phyloP scores from a whole-genome alignment of 2,888 invertebrate species.

The Tenthredo scrophulariae region DNA sequence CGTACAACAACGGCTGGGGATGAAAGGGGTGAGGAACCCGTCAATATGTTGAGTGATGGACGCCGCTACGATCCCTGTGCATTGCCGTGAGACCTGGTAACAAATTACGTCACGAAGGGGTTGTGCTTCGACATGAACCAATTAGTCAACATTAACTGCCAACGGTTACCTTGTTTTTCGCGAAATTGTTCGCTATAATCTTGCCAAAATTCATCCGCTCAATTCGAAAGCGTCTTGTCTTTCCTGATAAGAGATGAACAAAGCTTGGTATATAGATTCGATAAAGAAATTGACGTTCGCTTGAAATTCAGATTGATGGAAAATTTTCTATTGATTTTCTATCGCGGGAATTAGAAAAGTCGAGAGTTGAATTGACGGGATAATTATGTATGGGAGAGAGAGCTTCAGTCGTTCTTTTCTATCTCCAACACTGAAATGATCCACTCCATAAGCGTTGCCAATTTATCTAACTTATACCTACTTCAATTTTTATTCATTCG shows the following conservation, averaged over 20 bases:
- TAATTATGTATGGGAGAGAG: neutral
- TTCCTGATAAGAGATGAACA: neutral
- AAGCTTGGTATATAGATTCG: neutral
- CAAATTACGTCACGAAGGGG: slow-evolving; percentile 58
- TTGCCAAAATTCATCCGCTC: neutral
- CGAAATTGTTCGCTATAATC: neutral
- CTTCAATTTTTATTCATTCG: slow-evolving; percentile 25
- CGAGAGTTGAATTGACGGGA: neutral
- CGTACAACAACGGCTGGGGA: slow-evolving; percentile 28
- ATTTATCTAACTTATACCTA: slow-evolving; percentile 4
- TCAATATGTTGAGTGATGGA: slow-evolving; percentile 55
- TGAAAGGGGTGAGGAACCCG: slow-evolving; percentile 17
- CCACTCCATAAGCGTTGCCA: neutral
- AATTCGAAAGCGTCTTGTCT: neutral
- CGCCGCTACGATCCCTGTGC: slow-evolving; percentile 26
- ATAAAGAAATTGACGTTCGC: neutral
- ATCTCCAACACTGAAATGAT: neutral
- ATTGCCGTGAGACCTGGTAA: slow-evolving; percentile 56
- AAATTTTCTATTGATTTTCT: neutral
- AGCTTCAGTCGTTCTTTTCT: neutral
- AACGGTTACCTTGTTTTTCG: slow-evolving; percentile 16
- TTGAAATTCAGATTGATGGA: neutral
- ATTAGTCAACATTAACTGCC: slow-evolving; percentile 56
- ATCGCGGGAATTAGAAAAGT: neutral
- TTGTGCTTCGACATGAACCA: slow-evolving; percentile 57